Percentiles rank a stretch among this genome's conserved stretches.
Conservation (phyloP, 2,888 invertebrate genomes). For the Zygaena filipendulae region DNA sequence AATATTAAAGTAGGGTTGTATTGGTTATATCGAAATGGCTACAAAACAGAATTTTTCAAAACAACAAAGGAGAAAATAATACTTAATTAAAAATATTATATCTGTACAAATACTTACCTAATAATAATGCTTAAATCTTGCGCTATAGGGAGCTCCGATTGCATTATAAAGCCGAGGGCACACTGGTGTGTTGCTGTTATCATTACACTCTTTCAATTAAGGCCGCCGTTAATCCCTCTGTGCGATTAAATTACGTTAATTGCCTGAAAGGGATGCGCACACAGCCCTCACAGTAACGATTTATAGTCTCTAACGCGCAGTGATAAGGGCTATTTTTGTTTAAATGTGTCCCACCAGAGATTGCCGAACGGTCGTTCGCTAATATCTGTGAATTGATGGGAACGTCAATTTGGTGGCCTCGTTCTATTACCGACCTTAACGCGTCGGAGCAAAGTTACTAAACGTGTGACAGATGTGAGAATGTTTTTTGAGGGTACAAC, state of each 20-base stretch:
- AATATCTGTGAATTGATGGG: slow-evolving; percentile 49
- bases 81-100: too few species aligned
- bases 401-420: too few species aligned
- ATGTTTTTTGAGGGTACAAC: slow-evolving; percentile 35
- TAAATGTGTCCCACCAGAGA: slow-evolving; percentile 15
- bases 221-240: slow-evolving; percentile 52
- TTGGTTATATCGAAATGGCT: too few species aligned
- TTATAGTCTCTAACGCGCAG: slow-evolving; percentile 18
- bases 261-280: slow-evolving; percentile 41
- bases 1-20: too few species aligned
- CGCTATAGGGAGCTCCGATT: background rate
- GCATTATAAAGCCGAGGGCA: background rate
- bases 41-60: too few species aligned
- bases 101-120: too few species aligned
- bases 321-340: slow-evolving; percentile 26
- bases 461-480: too few species aligned
- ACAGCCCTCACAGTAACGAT: slow-evolving; percentile 20
- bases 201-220: slow-evolving; percentile 61
- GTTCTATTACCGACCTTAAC: slow-evolving; percentile 23
- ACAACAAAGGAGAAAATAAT: too few species aligned
- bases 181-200: background rate
- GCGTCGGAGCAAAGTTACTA: slow-evolving; percentile 19
- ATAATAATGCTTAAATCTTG: too few species aligned
- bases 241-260: slow-evolving; percentile 65
- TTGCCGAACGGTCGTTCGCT: slow-evolving; percentile 36